These are phyloP conservation scores for Stegodyphus mimosarum DNA, from an alignment of 1,140 invertebrate species.

Conservation along the genomic window DNA sequence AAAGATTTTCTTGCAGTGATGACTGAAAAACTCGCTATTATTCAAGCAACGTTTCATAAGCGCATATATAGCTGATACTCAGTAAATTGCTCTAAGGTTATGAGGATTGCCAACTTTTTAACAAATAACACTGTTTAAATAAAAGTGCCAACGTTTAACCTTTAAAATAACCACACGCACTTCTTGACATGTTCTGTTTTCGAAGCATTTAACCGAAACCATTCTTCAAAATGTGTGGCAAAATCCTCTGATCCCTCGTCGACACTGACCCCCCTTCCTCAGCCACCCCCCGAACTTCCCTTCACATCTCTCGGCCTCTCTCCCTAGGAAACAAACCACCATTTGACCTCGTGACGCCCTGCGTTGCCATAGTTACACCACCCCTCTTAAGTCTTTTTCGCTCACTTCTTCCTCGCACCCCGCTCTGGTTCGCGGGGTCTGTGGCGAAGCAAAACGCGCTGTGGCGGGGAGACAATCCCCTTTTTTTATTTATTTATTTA, in stretches of 20 bases:
- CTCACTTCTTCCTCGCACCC: not conserved
- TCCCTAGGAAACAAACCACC: constrained; percentile 25
- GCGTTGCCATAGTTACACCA: constrained; percentile 18
- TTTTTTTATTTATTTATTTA: constrained; percentile 41
- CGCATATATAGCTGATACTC: no score
- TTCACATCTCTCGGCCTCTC: not conserved
- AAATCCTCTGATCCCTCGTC: not conserved
- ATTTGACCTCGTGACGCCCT: constrained; percentile 36
- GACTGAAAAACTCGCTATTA: no score
- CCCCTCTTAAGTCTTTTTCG: not conserved
- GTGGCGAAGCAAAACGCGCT: not conserved
- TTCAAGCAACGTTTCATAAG: no score
- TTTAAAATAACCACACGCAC: no score
- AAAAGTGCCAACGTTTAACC: no score
- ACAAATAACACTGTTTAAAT: no score
- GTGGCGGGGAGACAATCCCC: not conserved
- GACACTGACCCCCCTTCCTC: not conserved
- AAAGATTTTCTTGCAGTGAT: no score
- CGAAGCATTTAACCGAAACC: no score
- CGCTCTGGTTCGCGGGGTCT: not conserved
- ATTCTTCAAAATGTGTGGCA: no score
- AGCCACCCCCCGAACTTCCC: not conserved
- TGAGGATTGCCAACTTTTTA: no score
- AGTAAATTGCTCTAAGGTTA: no score
- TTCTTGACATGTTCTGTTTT: no score